phyloP scores from a whole-genome alignment of 2,113 vertebrate genomes.

The Neodontobutis hainanensis region DNA sequence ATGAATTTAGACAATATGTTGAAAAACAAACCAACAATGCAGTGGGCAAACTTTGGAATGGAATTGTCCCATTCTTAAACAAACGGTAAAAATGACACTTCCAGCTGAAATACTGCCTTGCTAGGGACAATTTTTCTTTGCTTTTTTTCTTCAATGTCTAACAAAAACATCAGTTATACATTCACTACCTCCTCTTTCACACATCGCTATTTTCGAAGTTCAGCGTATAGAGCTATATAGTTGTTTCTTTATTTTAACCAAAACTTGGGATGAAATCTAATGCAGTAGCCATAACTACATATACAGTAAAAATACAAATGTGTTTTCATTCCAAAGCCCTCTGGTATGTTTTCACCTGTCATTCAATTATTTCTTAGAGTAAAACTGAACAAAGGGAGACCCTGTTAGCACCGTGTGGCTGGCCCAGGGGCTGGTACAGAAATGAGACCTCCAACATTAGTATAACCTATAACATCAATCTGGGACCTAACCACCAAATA shows the following conservation, averaged over 20 bases:
- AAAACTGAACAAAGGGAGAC: conserved; percentile 16
- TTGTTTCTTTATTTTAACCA: too few species aligned
- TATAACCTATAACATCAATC: conserved; percentile 32
- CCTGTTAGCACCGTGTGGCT: conserved; percentile 17
- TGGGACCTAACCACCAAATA: conserved; percentile 14
- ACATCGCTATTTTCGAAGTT: not conserved
- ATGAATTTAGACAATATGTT: not conserved
- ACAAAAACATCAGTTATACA: not conserved
- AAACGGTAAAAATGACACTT: not conserved
- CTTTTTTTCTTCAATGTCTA: not conserved
- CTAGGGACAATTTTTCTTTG: too few species aligned
- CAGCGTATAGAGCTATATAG: too few species aligned
- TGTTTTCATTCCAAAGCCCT: conserved; percentile 13
- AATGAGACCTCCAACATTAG: conserved; percentile 12
- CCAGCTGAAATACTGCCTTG: not conserved
- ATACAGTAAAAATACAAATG: not conserved
- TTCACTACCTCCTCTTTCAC: not conserved
- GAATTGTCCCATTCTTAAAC: not conserved
- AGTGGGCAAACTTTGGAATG: not conserved
- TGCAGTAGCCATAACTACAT: not conserved
- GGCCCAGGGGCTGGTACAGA: conserved; percentile 17
- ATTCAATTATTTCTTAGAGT: conserved; percentile 21
- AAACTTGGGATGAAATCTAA: not conserved
- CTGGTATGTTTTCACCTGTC: conserved; percentile 8
- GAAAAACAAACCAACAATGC: conserved; percentile 1